These are phyloP conservation scores for Nilaparvata lugens DNA, from an alignment of 1,140 invertebrate species.

Conservation along the genomic window DNA sequence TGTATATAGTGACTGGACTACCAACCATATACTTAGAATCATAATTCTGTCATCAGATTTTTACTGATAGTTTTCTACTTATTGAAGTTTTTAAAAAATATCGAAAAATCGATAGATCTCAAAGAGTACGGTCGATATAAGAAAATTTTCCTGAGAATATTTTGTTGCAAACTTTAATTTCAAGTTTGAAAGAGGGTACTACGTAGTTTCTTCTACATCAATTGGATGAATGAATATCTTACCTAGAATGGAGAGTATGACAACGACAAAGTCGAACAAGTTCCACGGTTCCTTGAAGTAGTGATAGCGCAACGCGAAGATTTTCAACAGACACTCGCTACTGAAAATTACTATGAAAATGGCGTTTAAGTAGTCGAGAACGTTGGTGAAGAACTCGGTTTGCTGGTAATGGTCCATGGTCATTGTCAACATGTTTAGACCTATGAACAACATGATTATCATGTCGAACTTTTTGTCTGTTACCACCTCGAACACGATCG, in stretches of 20 bases:
- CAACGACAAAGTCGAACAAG: constrained; percentile 97
- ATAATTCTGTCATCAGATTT: too few species aligned
- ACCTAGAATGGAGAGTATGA: constrained; percentile 96
- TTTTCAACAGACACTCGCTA: constrained; percentile 93
- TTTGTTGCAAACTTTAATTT: too few species aligned
- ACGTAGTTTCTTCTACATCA: too few species aligned
- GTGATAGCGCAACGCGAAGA: constrained; percentile 92
- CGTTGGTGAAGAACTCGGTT: constrained; percentile 65
- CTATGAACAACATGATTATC: constrained; percentile 98
- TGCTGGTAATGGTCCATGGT: constrained; percentile 93
- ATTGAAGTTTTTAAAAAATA: too few species aligned
- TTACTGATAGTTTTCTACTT: too few species aligned
- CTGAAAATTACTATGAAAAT: constrained; percentile 98
- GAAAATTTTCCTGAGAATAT: too few species aligned
- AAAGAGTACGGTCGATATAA: too few species aligned
- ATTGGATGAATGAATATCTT: constrained; percentile 39
- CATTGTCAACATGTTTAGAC: constrained; percentile 98
- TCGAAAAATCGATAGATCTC: too few species aligned
- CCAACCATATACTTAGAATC: too few species aligned
- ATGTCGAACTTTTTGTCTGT: constrained; percentile 99
- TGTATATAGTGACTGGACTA: too few species aligned
- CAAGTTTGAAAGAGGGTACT: too few species aligned
- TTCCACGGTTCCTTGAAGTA: constrained; percentile 99
- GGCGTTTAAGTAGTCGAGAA: constrained; percentile 86
- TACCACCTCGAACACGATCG: constrained; percentile 92